phyloP scores from a whole-genome alignment of 2,797 vertebrate genomes.

The Cyclura pinguis region DNA sequence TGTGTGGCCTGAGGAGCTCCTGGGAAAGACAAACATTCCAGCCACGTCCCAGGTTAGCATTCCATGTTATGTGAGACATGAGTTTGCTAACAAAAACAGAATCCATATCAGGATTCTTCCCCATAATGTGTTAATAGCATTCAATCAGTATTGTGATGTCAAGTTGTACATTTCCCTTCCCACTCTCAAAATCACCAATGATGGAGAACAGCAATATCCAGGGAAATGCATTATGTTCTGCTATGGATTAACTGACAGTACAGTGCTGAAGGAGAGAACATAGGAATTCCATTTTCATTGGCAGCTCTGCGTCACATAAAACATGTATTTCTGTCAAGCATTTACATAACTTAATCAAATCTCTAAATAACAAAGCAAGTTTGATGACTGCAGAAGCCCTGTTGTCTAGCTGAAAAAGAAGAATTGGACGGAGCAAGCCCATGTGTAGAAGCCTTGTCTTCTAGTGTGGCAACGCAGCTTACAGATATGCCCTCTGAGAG shows the following conservation, averaged over 20 bases:
- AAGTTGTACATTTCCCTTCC: not conserved
- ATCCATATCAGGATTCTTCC: not conserved
- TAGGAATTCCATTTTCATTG: not conserved
- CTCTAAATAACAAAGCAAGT: not conserved
- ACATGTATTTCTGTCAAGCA: not conserved
- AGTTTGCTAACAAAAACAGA: not conserved
- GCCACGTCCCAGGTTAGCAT: too few species aligned
- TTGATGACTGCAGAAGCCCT: not conserved
- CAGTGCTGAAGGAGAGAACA: not conserved
- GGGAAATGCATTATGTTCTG: not conserved
- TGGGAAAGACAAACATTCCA: too few species aligned
- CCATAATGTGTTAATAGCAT: not conserved
- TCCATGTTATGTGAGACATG: not conserved
- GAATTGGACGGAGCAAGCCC: not conserved
- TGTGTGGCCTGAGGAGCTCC: too few species aligned
- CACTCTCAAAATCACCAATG: not conserved
- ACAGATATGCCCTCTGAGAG: not conserved
- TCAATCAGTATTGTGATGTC: not conserved
- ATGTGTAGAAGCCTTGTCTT: not conserved
- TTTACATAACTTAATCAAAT: not conserved
- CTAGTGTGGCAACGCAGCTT: not conserved
- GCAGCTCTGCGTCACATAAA: not conserved
- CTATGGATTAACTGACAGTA: not conserved
- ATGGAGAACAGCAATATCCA: not conserved
- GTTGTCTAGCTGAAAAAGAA: not conserved